phyloP scores from a whole-genome alignment of 2,113 vertebrate genomes.

The Podarcis raffonei region DNA sequence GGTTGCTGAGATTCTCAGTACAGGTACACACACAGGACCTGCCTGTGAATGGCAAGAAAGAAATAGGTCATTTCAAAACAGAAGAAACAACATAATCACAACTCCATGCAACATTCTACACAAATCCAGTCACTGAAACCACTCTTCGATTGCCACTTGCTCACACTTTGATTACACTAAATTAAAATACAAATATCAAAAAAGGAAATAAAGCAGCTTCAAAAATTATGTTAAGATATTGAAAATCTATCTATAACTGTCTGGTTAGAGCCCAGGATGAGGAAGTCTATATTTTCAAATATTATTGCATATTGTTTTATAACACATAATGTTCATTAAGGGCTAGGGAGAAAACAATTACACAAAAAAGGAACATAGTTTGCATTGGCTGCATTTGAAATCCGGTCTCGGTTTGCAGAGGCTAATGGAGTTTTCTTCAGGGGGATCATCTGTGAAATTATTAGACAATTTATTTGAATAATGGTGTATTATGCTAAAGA shows the following conservation, averaged over 20 bases:
- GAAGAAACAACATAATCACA: constrained; percentile 72
- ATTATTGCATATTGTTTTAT: not conserved
- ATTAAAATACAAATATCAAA: constrained; percentile 71
- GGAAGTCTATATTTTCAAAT: not conserved
- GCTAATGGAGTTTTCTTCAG: not conserved
- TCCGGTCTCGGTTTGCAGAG: not conserved
- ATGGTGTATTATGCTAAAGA: not conserved
- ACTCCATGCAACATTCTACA: constrained; percentile 77
- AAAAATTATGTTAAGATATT: constrained; percentile 84
- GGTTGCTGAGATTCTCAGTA: constrained; percentile 70
- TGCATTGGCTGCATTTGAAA: not conserved
- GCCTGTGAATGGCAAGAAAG: constrained; percentile 86
- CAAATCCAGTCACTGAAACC: constrained; percentile 79
- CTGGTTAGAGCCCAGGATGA: not conserved
- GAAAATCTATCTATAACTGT: constrained; percentile 7
- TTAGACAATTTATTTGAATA: constrained; percentile 1
- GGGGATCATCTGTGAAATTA: not conserved
- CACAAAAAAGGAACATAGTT: not conserved
- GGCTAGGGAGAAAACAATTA: not conserved
- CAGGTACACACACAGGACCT: constrained; percentile 84
- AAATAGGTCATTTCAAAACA: constrained; percentile 73
- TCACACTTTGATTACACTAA: constrained; percentile 78
- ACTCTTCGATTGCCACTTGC: constrained; percentile 77
- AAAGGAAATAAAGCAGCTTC: constrained; percentile 87
- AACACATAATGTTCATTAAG: not conserved